Evolutionary conservation across 2,888 invertebrate species (phyloP).

Genomic region (Melolontha melolontha): DNA sequence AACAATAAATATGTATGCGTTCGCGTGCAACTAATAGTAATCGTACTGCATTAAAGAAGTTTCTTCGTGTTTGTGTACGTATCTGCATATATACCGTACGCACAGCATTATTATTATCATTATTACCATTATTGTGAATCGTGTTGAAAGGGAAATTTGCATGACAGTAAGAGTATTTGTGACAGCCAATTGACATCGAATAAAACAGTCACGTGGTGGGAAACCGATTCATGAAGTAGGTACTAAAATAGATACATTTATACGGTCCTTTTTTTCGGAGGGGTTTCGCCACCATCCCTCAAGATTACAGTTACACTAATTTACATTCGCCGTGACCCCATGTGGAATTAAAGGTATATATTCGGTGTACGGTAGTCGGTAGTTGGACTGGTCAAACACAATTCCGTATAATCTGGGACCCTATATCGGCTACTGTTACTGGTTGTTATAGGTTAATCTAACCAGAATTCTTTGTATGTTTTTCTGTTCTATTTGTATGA

Average conservation of each 20-base stretch:
- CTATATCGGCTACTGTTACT: constrained; percentile 41
- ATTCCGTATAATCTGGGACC: constrained; percentile 20
- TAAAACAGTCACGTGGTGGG: constrained; percentile 65
- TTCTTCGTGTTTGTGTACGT: constrained; percentile 41
- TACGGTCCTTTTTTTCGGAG: constrained; percentile 48
- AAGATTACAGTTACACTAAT: constrained; percentile 53
- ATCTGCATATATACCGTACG: constrained; percentile 7
- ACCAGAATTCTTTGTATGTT: constrained; percentile 31
- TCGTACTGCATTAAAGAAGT: constrained; percentile 46
- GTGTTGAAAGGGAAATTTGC: constrained; percentile 61
- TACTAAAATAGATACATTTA: constrained; percentile 65
- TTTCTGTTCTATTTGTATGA: constrained; percentile 7
- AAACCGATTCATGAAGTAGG: constrained; percentile 62
- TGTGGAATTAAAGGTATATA: constrained; percentile 27
- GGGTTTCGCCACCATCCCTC: constrained; percentile 56
- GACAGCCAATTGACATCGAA: constrained; percentile 66
- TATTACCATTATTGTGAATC: constrained; percentile 41
- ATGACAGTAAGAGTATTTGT: constrained; percentile 65
- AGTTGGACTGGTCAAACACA: constrained; percentile 22
- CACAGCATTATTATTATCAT: constrained; percentile 34
- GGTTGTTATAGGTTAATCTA: constrained; percentile 47
- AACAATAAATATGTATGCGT: neutral
- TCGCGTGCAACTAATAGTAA: constrained; percentile 44
- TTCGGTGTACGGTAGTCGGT: constrained; percentile 23
- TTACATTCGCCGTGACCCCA: constrained; percentile 27